Percentiles rank a stretch among this genome's conserved stretches.
Evolutionary conservation across 2,113 vertebrate species (phyloP).

Genomic region (Sylvia atricapilla): DNA sequence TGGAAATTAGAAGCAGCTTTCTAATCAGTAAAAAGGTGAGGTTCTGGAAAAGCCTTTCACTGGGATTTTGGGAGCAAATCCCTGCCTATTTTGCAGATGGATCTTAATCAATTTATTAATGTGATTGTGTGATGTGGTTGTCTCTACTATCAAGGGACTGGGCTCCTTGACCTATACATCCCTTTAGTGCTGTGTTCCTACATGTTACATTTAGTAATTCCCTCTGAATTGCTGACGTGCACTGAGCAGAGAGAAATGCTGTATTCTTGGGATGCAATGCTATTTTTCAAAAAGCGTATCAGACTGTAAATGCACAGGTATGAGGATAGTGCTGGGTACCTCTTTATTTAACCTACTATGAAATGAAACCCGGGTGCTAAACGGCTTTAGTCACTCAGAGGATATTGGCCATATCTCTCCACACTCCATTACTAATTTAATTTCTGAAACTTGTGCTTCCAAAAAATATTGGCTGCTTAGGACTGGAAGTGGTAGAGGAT

Average conservation of each 20-base stretch:
- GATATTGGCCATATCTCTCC: slow-evolving; percentile 6
- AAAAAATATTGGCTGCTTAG: slow-evolving; percentile 32
- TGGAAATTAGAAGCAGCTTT: slow-evolving; percentile 55
- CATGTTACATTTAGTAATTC: background rate
- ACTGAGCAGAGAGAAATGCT: background rate
- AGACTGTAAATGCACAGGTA: background rate
- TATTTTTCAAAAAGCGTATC: background rate
- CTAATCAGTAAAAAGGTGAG: slow-evolving; percentile 49
- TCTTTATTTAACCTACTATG: slow-evolving; percentile 31
- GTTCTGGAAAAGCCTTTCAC: slow-evolving; percentile 30
- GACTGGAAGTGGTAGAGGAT: slow-evolving; percentile 10
- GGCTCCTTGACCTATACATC: background rate
- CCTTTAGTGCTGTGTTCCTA: background rate
- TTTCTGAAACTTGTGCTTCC: slow-evolving; percentile 16
- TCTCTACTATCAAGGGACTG: background rate
- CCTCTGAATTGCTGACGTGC: background rate
- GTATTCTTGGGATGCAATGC: background rate
- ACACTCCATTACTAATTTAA: slow-evolving; percentile 8
- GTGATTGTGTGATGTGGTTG: background rate
- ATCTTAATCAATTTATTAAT: slow-evolving; percentile 46
- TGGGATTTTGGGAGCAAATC: slow-evolving; percentile 36
- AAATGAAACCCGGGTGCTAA: background rate
- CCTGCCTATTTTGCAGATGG: slow-evolving; percentile 3
- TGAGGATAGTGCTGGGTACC: background rate
- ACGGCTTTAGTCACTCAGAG: slow-evolving; percentile 1